Evolutionary conservation across 2,888 invertebrate species (phyloP).

Genomic region (Sycophila texana): DNA sequence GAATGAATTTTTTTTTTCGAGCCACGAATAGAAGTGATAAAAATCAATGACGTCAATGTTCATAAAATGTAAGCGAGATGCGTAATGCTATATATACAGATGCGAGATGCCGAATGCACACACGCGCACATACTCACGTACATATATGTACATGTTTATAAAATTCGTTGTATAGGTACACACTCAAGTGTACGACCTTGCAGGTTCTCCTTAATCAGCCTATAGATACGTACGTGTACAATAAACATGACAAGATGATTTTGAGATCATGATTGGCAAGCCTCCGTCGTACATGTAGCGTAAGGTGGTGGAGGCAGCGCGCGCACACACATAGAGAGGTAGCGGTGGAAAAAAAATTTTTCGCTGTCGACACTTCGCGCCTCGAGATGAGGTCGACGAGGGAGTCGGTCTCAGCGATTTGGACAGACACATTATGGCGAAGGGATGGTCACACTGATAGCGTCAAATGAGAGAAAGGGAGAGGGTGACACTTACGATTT

Average conservation of each 20-base stretch:
- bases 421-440: not conserved
- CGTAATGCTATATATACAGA: conserved; percentile 20
- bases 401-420: not conserved
- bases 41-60: too few species aligned
- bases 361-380: too few species aligned
- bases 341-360: too few species aligned
- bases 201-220: conserved; percentile 4
- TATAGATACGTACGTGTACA: not conserved
- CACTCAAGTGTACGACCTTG: not conserved
- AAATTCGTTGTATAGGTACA: not conserved
- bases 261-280: conserved; percentile 18
- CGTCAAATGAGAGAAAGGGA: conserved; percentile 63
- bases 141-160: not conserved
- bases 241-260: conserved; percentile 4
- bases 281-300: conserved; percentile 6
- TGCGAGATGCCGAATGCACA: conserved; percentile 47
- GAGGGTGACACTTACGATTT: conserved; percentile 82
- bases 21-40: too few species aligned
- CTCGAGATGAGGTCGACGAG: not conserved
- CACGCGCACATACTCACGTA: conserved; percentile 25
- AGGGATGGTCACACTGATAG: conserved; percentile 21
- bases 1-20: too few species aligned
- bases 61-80: conserved; percentile 47
- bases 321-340: too few species aligned
- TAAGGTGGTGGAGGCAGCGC: not conserved